Conservation (phyloP, 2,888 invertebrate species). For the Branchipolynoe longqiensis region DNA sequence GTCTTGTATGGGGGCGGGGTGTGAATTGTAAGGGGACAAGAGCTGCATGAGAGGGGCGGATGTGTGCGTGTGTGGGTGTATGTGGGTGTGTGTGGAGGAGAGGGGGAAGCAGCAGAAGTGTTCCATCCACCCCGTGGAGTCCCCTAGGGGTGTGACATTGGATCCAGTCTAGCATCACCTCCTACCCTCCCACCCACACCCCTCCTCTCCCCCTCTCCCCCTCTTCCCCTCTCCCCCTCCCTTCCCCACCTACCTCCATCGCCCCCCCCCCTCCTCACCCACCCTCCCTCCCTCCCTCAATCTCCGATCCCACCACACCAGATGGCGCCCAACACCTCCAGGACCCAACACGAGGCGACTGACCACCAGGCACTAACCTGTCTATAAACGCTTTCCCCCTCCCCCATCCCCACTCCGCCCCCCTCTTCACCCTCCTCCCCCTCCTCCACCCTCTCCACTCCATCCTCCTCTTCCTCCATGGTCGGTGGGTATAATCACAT, state of each 20-base stretch:
- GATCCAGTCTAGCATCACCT: neutral
- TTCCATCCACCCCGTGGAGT: neutral
- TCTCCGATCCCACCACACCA: neutral
- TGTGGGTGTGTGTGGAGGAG: neutral
- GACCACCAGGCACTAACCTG: no score
- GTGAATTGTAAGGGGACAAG: neutral
- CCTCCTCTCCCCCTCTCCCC: no score
- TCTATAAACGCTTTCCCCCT: no score
- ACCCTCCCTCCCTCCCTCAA: neutral
- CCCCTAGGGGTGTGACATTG: conserved; percentile 15
- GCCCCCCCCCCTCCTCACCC: neutral
- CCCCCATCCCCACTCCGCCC: no score
- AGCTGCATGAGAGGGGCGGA: neutral
- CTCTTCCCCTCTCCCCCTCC: neutral
- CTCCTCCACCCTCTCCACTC: no score
- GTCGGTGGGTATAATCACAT: no score
- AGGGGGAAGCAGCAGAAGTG: neutral
- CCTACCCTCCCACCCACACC: no score
- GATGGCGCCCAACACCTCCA: no score
- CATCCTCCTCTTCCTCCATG: no score
- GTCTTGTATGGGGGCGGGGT: neutral
- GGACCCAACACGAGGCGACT: no score
- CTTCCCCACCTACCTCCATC: neutral
- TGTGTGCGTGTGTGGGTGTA: neutral
- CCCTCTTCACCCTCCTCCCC: no score